These are phyloP conservation scores for Ifrita kowaldi DNA, from an alignment of 2,113 vertebrate species.

Conservation along the genomic window DNA sequence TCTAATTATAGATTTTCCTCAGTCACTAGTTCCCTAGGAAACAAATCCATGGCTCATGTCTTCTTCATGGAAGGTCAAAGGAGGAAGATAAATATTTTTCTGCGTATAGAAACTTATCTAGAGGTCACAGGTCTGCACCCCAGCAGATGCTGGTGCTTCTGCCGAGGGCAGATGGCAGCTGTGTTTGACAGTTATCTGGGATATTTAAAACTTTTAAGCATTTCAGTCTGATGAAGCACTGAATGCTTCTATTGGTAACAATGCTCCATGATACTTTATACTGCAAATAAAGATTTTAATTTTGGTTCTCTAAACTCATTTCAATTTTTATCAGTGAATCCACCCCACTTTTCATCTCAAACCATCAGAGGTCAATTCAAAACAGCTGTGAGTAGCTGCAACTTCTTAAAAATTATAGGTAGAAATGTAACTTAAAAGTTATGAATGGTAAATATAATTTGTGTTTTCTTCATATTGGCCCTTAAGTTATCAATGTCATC, in stretches of 20 bases:
- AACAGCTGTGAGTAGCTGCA: neutral
- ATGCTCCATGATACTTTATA: neutral
- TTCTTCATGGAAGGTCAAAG: conserved; percentile 74
- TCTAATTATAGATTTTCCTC: conserved; percentile 83
- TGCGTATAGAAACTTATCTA: conserved; percentile 73
- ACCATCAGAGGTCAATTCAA: neutral
- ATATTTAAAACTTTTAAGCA: neutral
- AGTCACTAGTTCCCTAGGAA: conserved; percentile 77
- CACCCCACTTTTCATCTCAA: neutral
- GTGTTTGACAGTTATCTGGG: conserved; percentile 1
- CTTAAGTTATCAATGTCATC: neutral
- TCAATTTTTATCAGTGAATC: neutral
- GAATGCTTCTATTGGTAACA: neutral
- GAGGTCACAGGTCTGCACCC: conserved; percentile 71
- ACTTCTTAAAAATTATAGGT: neutral
- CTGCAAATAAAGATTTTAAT: neutral
- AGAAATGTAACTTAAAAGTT: neutral
- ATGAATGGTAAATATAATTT: neutral
- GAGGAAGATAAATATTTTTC: conserved; percentile 72
- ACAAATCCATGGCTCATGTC: conserved; percentile 73
- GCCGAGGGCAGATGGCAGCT: conserved; percentile 12
- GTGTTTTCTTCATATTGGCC: neutral
- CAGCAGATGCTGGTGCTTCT: conserved; percentile 40
- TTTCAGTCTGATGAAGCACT: neutral
- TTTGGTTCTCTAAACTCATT: neutral